Conservation (phyloP, 1,140 invertebrate genomes). For the Globodera ellingtonae region DNA sequence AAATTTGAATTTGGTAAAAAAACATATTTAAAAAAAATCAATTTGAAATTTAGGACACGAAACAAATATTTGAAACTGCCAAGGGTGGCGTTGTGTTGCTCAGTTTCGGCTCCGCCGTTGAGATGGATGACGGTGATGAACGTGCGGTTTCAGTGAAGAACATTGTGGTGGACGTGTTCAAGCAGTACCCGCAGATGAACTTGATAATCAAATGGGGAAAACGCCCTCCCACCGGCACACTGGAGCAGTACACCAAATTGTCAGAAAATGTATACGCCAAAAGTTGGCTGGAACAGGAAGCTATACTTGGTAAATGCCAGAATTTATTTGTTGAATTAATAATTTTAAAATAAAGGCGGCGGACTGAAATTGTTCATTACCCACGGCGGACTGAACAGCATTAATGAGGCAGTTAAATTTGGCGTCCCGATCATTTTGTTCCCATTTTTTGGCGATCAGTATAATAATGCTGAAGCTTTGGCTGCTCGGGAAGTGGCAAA, state of each 20-base stretch:
- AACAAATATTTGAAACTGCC: conserved; percentile 27
- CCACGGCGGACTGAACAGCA: conserved; percentile 15
- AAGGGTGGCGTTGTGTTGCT: conserved; percentile 40
- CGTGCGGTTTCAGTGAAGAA: conserved; percentile 12
- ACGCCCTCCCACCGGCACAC: background rate
- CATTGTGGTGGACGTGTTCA: conserved; percentile 47
- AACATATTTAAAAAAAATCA: background rate
- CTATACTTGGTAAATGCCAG: conserved; percentile 70
- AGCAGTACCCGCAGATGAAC: conserved; percentile 38
- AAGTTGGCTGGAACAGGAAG: conserved; percentile 75
- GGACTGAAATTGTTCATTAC: conserved; percentile 64
- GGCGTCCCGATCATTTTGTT: conserved; percentile 78
- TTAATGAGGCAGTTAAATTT: conserved; percentile 68
- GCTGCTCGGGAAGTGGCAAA: background rate
- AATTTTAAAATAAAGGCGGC: conserved; percentile 67
- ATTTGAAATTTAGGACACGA: conserved; percentile 21
- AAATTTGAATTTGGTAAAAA: background rate
- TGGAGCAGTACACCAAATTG: conserved; percentile 31
- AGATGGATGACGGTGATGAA: conserved; percentile 20
- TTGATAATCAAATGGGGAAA: conserved; percentile 46
- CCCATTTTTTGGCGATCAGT: conserved; percentile 64
- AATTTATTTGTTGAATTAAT: too few relatives aligned
- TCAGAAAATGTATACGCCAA: conserved; percentile 64
- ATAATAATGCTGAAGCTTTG: conserved; percentile 19
- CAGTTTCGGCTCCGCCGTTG: conserved; percentile 44